A percentile compares a stretch with the other conserved stretches of the same genome.
These are phyloP conservation scores for Ditylenchus weischeri DNA, from an alignment of 2,888 invertebrate genomes.

Conservation along the genomic window DNA sequence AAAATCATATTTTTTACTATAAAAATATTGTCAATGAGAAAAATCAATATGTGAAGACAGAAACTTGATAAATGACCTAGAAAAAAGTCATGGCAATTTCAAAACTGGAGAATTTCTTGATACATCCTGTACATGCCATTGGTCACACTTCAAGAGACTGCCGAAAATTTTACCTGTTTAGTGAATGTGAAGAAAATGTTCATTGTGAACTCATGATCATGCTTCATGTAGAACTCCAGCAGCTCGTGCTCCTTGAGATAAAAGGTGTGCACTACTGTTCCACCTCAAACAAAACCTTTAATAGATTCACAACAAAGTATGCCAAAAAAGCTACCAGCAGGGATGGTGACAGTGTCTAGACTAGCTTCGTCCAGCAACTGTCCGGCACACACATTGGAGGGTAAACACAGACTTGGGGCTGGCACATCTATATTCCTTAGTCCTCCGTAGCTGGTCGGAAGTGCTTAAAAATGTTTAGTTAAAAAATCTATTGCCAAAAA, in stretches of 20 bases:
- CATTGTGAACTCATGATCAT: slow-evolving; percentile 41
- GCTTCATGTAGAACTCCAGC: slow-evolving; percentile 45
- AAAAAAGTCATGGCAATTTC: too few relatives aligned
- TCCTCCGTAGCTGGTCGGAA: slow-evolving; percentile 35
- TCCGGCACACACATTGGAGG: slow-evolving; percentile 4
- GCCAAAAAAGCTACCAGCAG: slow-evolving; percentile 18
- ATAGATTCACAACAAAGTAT: too few relatives aligned
- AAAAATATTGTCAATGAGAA: too few relatives aligned
- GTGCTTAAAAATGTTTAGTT: background rate
- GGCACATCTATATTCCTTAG: slow-evolving; percentile 26
- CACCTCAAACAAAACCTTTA: too few relatives aligned
- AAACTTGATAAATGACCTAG: too few relatives aligned
- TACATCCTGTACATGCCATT: background rate
- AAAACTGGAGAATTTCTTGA: background rate
- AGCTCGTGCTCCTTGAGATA: slow-evolving; percentile 37
- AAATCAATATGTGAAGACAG: too few relatives aligned
- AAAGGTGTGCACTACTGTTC: slow-evolving; percentile 40
- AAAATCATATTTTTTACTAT: background rate
- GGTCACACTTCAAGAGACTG: too few relatives aligned
- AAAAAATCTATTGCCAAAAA: too few relatives aligned
- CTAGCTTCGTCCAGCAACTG: background rate
- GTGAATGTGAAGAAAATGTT: slow-evolving; percentile 34
- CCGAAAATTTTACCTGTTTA: slow-evolving; percentile 18
- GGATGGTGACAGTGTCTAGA: slow-evolving; percentile 20
- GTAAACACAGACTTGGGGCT: slow-evolving; percentile 18